Evolutionary conservation across 2,113 vertebrate genomes (phyloP).

Genomic region (Lepus timidus): DNA sequence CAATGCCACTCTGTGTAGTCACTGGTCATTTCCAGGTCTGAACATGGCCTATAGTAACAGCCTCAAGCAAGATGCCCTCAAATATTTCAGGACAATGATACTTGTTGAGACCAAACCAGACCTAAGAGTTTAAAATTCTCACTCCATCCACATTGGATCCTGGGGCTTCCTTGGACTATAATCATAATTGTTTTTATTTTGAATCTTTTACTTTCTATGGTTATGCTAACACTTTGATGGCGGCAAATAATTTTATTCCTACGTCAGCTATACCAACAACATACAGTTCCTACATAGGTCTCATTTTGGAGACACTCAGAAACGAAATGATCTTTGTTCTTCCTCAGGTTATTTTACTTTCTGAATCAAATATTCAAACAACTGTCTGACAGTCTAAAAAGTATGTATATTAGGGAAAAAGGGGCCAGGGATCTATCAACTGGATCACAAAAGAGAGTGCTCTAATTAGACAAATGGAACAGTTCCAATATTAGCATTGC

Average conservation of each 20-base stretch:
- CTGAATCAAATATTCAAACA: not conserved
- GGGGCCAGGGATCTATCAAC: not conserved
- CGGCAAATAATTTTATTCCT: not conserved
- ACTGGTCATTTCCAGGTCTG: not conserved
- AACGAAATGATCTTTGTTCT: not conserved
- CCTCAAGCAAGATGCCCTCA: not conserved
- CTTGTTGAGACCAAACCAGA: not conserved
- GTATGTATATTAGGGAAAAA: not conserved
- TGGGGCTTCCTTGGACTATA: not conserved
- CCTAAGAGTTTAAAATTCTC: not conserved
- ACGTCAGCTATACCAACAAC: not conserved
- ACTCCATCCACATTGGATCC: not conserved
- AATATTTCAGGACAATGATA: not conserved
- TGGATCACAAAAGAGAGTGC: not conserved
- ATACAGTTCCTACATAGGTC: not conserved
- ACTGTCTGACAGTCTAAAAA: not conserved
- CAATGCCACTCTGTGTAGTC: not conserved
- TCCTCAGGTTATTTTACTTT: constrained; percentile 17
- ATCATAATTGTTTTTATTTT: not conserved
- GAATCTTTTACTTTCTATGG: not conserved
- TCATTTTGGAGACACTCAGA: not conserved
- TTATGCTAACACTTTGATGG: too few relatives aligned
- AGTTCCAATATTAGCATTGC: not conserved
- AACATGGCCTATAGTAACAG: not conserved
- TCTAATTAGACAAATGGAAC: not conserved